These are phyloP conservation scores for Drosophila neutralis DNA, from an alignment of 2,888 invertebrate species.

Conservation along the genomic window DNA sequence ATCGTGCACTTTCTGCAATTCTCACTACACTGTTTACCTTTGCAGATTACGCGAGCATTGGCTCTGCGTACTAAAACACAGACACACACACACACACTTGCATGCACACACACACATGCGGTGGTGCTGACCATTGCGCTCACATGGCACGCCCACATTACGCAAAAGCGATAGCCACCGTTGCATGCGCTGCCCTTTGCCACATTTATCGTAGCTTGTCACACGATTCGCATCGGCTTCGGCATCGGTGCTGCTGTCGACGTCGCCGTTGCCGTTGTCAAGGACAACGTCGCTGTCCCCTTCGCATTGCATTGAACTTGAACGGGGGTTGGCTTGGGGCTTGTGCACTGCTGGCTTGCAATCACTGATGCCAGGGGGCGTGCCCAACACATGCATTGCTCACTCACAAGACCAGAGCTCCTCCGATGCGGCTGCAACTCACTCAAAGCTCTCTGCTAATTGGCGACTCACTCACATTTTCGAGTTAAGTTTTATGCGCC, in stretches of 20 bases:
- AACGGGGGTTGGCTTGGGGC: slow-evolving; percentile 58
- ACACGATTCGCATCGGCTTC: slow-evolving; percentile 33
- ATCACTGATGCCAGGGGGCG: slow-evolving; percentile 56
- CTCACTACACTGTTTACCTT: slow-evolving; percentile 21
- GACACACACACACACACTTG: not conserved
- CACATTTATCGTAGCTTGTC: slow-evolving; percentile 49
- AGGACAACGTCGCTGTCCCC: slow-evolving; percentile 54
- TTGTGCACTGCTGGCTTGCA: slow-evolving; percentile 32
- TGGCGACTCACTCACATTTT: slow-evolving; percentile 33
- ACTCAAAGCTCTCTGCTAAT: slow-evolving; percentile 25
- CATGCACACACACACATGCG: slow-evolving; percentile 1
- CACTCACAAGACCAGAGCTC: slow-evolving; percentile 17
- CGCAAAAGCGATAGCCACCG: slow-evolving; percentile 36
- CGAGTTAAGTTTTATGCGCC: slow-evolving; percentile 41
- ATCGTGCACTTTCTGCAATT: not conserved
- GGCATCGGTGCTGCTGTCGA: not conserved
- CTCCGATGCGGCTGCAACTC: slow-evolving; percentile 24
- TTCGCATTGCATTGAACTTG: slow-evolving; percentile 71
- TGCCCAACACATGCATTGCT: slow-evolving; percentile 39
- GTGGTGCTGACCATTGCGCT: slow-evolving; percentile 44
- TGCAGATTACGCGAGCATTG: slow-evolving; percentile 27
- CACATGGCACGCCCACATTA: slow-evolving; percentile 30
- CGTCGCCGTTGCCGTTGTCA: slow-evolving; percentile 37
- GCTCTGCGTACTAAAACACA: not conserved
- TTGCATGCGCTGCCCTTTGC: slow-evolving; percentile 21